Evolutionary conservation across 2,797 vertebrate genomes (phyloP).

Genomic region (Crotalus adamanteus): DNA sequence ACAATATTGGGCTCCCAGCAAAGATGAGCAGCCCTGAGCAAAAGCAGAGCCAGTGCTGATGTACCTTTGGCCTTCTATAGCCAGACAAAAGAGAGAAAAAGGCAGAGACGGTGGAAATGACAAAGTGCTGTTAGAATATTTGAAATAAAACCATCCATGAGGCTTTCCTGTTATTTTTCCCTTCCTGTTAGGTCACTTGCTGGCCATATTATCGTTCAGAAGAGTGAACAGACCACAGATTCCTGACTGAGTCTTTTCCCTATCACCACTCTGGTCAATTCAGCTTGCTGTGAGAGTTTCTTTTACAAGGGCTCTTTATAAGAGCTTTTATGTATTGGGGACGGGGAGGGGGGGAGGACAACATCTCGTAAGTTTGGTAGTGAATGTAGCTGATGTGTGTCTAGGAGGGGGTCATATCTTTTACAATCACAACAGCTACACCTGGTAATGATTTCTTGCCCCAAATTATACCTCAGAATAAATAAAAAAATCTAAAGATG

Average conservation of each 20-base stretch:
- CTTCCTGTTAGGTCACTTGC: neutral
- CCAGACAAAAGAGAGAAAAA: neutral
- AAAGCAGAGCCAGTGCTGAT: neutral
- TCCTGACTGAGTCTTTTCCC: neutral
- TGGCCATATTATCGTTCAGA: neutral
- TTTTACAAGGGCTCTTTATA: neutral
- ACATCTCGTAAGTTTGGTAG: neutral
- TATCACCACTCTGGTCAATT: neutral
- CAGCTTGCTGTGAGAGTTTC: neutral
- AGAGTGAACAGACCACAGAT: neutral
- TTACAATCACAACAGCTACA: neutral
- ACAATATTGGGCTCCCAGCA: neutral
- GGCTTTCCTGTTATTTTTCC: neutral
- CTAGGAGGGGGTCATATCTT: slow-evolving; percentile 71
- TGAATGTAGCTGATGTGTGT: slow-evolving; percentile 69
- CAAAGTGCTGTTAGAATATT: neutral
- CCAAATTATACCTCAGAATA: neutral
- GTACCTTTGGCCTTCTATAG: neutral
- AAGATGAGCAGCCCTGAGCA: neutral
- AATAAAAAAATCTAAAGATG: neutral
- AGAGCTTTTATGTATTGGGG: neutral
- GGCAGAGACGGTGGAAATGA: neutral
- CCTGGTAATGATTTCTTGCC: neutral
- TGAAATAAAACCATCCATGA: neutral
- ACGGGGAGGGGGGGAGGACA: rapidly evolving